Conservation (phyloP, 2,113 vertebrate species). For the Butorides virescens region DNA sequence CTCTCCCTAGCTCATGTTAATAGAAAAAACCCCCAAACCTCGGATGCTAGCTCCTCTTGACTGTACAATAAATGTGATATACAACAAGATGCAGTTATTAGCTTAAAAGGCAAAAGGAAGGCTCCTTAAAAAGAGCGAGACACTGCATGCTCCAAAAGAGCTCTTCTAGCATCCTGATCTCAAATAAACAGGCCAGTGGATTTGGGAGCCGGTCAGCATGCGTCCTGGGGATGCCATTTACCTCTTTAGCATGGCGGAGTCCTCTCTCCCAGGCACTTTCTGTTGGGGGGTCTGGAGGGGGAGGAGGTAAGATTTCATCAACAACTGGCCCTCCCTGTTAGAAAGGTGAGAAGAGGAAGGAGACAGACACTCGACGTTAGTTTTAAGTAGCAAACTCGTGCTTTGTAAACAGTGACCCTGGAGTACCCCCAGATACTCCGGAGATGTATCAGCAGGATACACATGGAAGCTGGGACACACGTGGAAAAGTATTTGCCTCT, state of each 20-base stretch:
- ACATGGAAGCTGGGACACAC: neutral
- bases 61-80: neutral
- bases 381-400: neutral
- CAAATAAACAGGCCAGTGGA: neutral
- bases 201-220: neutral
- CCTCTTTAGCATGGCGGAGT: slow-evolving; percentile 96
- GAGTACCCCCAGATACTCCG: neutral
- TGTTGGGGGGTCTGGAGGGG: slow-evolving; percentile 91
- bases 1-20: neutral
- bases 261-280: slow-evolving; percentile 98
- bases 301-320: slow-evolving; percentile 93
- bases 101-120: neutral
- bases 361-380: neutral
- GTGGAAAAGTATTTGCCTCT: neutral
- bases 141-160: neutral
- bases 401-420: neutral
- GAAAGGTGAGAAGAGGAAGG: neutral
- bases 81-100: accelerated
- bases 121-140: neutral
- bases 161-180: neutral
- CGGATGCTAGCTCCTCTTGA: neutral
- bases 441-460: neutral
- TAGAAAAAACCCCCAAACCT: neutral
- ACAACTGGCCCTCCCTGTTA: slow-evolving; percentile 85
- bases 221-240: neutral